Evolutionary conservation across 2,888 invertebrate genomes (phyloP).

Genomic region (Embidobia sp.): DNA sequence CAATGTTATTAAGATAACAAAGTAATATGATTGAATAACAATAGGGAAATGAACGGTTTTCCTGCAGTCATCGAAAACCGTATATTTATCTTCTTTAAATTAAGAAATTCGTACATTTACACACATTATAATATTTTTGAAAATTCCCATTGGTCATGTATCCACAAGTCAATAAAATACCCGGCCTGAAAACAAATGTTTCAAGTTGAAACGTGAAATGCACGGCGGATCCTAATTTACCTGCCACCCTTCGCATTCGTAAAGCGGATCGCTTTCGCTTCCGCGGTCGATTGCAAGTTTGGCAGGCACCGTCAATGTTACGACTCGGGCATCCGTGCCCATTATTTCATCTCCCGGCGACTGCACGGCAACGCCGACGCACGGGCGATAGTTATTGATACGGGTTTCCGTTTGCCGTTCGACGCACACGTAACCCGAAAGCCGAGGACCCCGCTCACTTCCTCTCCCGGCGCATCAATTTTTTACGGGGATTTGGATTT

Average conservation of each 20-base stretch:
- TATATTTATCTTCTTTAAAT: too few relatives aligned
- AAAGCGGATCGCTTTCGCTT: constrained; percentile 70
- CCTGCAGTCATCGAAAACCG: too few relatives aligned
- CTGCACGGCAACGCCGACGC: constrained; percentile 71
- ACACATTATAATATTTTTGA: too few relatives aligned
- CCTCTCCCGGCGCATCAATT: constrained; percentile 78
- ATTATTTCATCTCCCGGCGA: constrained; percentile 70
- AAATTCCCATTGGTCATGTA: too few relatives aligned
- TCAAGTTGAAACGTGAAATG: constrained; percentile 10
- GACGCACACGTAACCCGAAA: constrained; percentile 74
- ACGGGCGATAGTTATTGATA: constrained; percentile 78
- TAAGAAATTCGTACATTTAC: too few relatives aligned
- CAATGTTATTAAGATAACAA: too few relatives aligned
- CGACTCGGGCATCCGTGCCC: constrained; percentile 73
- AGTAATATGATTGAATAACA: too few relatives aligned
- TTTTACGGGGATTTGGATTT: constrained; percentile 72
- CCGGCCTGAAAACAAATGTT: constrained; percentile 5
- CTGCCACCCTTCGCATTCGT: constrained; percentile 8
- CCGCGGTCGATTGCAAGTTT: constrained; percentile 74
- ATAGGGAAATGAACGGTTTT: too few relatives aligned
- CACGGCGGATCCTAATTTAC: constrained; percentile 16
- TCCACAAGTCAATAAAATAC: too few relatives aligned
- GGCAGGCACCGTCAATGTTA: constrained; percentile 73
- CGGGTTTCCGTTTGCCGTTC: constrained; percentile 78
- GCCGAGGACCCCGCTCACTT: constrained; percentile 71